Evolutionary conservation across 2,797 vertebrate genomes (phyloP).

Genomic region (Sebastes reedi): DNA sequence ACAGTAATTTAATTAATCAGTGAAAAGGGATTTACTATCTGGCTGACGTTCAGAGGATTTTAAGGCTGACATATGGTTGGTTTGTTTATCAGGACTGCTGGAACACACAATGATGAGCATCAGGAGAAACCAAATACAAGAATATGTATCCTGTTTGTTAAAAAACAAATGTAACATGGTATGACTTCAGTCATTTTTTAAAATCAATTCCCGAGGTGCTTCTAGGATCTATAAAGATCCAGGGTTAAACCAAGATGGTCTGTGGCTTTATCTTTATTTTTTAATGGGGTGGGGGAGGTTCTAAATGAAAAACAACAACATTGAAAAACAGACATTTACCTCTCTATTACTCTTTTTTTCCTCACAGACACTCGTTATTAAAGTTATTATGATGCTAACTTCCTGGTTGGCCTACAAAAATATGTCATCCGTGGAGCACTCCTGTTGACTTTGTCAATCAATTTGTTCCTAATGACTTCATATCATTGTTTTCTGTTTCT

Average conservation of each 20-base stretch:
- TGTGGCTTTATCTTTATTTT: too few species aligned
- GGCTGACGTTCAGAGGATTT: conserved; percentile 23
- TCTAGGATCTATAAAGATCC: too few species aligned
- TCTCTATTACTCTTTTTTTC: background rate
- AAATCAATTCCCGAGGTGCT: too few species aligned
- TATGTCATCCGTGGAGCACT: too few species aligned
- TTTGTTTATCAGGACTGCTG: conserved; percentile 10
- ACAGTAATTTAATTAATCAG: conserved; percentile 55
- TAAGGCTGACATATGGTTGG: conserved; percentile 51
- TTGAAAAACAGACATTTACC: background rate
- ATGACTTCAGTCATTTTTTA: too few species aligned
- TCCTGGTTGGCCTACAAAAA: too few species aligned
- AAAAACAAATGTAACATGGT: too few species aligned
- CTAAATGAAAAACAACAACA: too few species aligned
- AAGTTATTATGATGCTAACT: too few species aligned
- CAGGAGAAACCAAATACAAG: background rate
- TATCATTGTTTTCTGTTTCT: background rate
- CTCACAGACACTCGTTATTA: too few species aligned
- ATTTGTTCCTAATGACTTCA: background rate
- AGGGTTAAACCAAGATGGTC: too few species aligned
- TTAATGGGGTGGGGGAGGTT: background rate
- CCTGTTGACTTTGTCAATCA: background rate
- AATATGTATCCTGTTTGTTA: too few species aligned
- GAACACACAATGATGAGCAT: background rate
- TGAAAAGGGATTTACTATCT: conserved; percentile 39